Evolutionary conservation across 1,140 invertebrate genomes (phyloP).

Genomic region (Drosophila yakuba): DNA sequence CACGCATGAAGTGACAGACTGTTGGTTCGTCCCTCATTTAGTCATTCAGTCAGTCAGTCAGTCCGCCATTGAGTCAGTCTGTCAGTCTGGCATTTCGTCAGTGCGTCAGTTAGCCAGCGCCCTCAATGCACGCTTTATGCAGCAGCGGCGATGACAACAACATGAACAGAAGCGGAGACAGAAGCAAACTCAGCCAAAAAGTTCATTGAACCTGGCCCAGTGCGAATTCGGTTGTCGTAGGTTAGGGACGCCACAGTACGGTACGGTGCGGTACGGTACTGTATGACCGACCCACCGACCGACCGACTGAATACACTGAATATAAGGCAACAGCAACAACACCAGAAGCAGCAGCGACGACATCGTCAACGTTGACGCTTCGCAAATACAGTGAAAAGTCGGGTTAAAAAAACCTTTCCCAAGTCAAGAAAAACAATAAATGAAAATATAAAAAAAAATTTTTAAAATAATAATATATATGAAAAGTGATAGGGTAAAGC

Average conservation of each 20-base stretch:
- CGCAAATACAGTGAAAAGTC: constrained; percentile 62
- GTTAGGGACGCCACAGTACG: constrained; percentile 41
- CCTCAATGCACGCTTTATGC: constrained; percentile 80
- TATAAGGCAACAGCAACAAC: constrained; percentile 33
- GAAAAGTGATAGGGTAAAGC: too few species aligned
- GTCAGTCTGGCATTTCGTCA: constrained; percentile 39
- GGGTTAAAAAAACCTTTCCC: background rate
- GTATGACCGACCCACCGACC: constrained; percentile 59
- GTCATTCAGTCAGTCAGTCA: constrained; percentile 37
- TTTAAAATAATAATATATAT: background rate
- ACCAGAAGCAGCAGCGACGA: constrained; percentile 19
- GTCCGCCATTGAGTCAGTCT: constrained; percentile 15
- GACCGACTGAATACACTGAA: constrained; percentile 46
- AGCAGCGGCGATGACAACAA: constrained; percentile 61
- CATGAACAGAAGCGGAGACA: constrained; percentile 44
- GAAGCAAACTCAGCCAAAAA: constrained; percentile 72
- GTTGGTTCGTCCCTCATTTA: constrained; percentile 12
- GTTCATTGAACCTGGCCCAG: constrained; percentile 81
- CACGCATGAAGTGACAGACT: constrained; percentile 60
- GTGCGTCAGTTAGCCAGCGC: constrained; percentile 61
- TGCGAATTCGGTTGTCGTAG: constrained; percentile 83
- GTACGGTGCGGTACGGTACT: background rate
- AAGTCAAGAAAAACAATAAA: background rate
- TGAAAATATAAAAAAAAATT: background rate
- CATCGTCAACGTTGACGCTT: constrained; percentile 51